These are phyloP conservation scores for Xestoiulus laeticollis DNA, from an alignment of 2,888 invertebrate genomes.

Conservation along the genomic window DNA sequence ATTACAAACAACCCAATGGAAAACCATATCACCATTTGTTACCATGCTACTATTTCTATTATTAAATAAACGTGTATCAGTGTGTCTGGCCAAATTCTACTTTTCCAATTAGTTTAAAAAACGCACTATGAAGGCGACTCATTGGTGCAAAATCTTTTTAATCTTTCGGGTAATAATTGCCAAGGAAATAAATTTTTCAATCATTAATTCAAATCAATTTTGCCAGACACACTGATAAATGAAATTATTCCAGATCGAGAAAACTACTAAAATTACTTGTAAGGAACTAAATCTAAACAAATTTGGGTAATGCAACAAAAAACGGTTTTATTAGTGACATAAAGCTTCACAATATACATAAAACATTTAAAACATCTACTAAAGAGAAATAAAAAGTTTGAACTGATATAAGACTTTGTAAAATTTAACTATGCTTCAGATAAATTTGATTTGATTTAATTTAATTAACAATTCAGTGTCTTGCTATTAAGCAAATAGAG, in stretches of 20 bases:
- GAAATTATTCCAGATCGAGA: neutral
- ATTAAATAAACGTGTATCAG: neutral
- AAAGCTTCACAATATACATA: slow-evolving; percentile 27
- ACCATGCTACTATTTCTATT: slow-evolving; percentile 2
- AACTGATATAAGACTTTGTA: neutral
- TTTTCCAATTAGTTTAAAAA: neutral
- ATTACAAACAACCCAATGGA: neutral
- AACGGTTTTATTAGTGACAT: slow-evolving; percentile 19
- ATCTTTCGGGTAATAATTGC: neutral
- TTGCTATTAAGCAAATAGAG: neutral
- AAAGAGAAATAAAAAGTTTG: neutral
- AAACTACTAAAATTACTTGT: neutral
- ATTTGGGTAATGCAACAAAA: slow-evolving; percentile 17
- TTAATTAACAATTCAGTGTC: neutral
- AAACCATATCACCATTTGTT: neutral
- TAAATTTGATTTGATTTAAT: neutral
- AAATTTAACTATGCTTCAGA: neutral
- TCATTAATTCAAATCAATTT: neutral
- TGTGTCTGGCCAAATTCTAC: neutral
- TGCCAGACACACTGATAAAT: neutral
- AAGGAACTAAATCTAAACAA: slow-evolving; percentile 2
- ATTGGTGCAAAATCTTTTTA: neutral
- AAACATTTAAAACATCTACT: neutral
- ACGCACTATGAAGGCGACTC: neutral
- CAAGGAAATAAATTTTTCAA: neutral